These are phyloP conservation scores for Megalopta genalis DNA, from an alignment of 1,140 invertebrate genomes.

Conservation along the genomic window DNA sequence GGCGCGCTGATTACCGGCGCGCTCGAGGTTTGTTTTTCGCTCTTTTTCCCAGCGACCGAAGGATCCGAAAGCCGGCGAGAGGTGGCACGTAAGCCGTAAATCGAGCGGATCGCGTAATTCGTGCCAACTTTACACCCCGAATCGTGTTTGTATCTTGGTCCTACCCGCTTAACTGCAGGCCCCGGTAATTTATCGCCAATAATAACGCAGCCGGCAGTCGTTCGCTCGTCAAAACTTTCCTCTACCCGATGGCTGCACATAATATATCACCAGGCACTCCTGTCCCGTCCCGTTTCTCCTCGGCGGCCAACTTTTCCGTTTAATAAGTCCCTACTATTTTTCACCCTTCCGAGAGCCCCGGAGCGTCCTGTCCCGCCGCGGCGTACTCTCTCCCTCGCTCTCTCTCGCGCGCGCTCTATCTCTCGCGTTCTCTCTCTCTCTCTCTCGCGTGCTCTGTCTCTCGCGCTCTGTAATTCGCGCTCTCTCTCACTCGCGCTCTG, in stretches of 20 bases:
- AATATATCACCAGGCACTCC: constrained; percentile 55
- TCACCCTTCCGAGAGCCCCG: constrained; percentile 60
- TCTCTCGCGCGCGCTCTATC: too few relatives aligned
- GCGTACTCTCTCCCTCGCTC: neutral
- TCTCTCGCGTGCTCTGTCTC: too few relatives aligned
- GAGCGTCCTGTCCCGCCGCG: constrained; percentile 18
- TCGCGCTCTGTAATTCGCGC: too few relatives aligned
- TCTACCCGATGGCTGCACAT: constrained; percentile 61
- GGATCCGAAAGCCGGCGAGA: neutral
- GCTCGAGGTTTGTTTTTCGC: too few relatives aligned
- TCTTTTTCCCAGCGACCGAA: neutral
- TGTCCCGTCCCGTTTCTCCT: constrained; percentile 32
- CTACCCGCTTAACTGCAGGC: neutral
- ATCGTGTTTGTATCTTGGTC: constrained; percentile 24
- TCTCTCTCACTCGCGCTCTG: too few relatives aligned
- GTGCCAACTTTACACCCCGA: constrained; percentile 30
- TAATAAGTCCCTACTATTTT: constrained; percentile 77
- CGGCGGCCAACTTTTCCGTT: constrained; percentile 72
- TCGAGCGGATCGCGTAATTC: constrained; percentile 20
- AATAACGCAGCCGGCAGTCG: constrained; percentile 63
- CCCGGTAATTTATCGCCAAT: constrained; percentile 62
- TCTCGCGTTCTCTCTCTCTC: too few relatives aligned
- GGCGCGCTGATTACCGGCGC: too few relatives aligned
- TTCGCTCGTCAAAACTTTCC: constrained; percentile 63
- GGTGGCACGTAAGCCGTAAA: constrained; percentile 18